Evolutionary conservation across 2,113 vertebrate species (phyloP).

Genomic region (Callipepla californica): DNA sequence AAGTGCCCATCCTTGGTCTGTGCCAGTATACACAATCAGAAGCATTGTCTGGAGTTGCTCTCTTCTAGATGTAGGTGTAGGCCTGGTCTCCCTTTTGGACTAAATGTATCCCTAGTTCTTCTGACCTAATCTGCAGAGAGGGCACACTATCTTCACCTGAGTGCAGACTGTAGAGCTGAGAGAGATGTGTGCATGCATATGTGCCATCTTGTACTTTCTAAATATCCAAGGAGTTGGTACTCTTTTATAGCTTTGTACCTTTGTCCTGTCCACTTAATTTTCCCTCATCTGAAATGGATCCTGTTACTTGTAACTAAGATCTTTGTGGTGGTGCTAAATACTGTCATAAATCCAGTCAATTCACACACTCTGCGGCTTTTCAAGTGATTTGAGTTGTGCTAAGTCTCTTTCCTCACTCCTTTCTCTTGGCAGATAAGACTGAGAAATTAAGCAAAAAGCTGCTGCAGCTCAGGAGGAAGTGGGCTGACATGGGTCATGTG

Average conservation of each 20-base stretch:
- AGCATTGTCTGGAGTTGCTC: neutral
- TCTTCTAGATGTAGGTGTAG: neutral
- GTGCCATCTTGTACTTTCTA: neutral
- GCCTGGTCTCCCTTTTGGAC: neutral
- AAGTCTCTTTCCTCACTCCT: neutral
- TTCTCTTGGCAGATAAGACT: neutral
- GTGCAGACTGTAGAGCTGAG: neutral
- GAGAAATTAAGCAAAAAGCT: constrained; percentile 2
- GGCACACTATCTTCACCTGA: neutral
- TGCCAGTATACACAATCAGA: neutral
- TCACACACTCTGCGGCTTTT: neutral
- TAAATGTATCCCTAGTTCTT: neutral
- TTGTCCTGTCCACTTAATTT: neutral
- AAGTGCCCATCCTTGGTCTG: neutral
- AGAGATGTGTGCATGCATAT: neutral
- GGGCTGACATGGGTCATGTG: neutral
- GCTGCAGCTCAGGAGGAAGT: neutral
- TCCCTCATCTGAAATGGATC: neutral
- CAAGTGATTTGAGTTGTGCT: neutral
- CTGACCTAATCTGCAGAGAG: neutral
- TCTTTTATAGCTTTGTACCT: neutral
- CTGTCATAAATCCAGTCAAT: neutral
- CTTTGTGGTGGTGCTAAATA: neutral
- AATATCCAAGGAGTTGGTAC: neutral
- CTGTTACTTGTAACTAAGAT: neutral